phyloP scores from a whole-genome alignment of 2,888 invertebrate species.

The Leptothorax acervorum region DNA sequence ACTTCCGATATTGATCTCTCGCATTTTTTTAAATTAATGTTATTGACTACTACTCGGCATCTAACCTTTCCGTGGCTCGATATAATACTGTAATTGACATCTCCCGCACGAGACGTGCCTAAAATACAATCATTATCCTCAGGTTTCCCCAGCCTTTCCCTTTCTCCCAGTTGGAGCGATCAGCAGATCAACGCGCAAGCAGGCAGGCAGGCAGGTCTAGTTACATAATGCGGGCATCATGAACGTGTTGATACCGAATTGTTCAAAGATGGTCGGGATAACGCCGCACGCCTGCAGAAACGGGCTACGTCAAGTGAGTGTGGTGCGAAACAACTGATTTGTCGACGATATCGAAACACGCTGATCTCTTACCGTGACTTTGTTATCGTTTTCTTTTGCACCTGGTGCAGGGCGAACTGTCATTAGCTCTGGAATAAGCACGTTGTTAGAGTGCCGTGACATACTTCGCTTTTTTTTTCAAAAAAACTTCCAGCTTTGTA shows the following conservation, averaged over 20 bases:
- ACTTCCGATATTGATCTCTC: no score
- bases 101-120: not conserved
- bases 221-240: constrained; percentile 68
- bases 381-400: not conserved
- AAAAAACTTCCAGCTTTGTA: not conserved
- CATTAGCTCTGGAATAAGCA: no score
- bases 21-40: no score
- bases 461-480: not conserved
- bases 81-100: no score
- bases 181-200: no score
- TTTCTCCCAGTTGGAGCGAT: not conserved
- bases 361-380: not conserved
- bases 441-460: not conserved
- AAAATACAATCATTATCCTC: not conserved
- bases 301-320: constrained; percentile 80
- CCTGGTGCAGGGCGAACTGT: not conserved
- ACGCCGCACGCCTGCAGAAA: constrained; percentile 80
- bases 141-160: not conserved
- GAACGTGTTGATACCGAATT: constrained; percentile 55
- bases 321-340: not conserved
- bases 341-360: not conserved
- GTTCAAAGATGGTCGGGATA: constrained; percentile 80
- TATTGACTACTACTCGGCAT: no score
- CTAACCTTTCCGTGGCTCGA: no score
- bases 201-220: not conserved